A percentile compares a stretch with the other conserved stretches of the same genome.
These are phyloP conservation scores for Sarcophaga caerulescens DNA, from an alignment of 2,888 invertebrate species.

Conservation along the genomic window DNA sequence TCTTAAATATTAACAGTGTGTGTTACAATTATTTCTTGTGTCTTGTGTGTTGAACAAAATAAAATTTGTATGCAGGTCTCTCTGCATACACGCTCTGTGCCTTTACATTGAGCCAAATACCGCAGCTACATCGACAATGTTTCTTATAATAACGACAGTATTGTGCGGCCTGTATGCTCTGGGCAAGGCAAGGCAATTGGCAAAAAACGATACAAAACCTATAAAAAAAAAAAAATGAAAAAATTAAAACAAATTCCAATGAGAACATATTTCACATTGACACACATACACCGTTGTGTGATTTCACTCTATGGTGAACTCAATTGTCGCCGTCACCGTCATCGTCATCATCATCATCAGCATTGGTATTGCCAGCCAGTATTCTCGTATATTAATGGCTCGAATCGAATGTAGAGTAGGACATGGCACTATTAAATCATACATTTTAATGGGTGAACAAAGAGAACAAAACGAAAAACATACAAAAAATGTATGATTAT, in stretches of 20 bases:
- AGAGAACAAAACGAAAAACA: neutral
- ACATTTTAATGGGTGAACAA: conserved; percentile 17
- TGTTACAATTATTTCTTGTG: conserved; percentile 54
- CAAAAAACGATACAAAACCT: conserved; percentile 4
- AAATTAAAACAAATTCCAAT: neutral
- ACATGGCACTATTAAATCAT: conserved; percentile 59
- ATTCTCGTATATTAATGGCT: neutral
- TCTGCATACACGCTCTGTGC: neutral
- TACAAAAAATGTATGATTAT: too few relatives aligned
- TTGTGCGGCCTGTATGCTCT: conserved; percentile 16
- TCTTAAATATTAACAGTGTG: conserved; percentile 21
- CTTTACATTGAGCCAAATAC: neutral
- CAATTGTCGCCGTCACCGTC: conserved; percentile 42
- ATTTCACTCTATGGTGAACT: conserved; percentile 57
- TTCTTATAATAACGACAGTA: conserved; percentile 26
- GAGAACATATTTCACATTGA: conserved; percentile 46
- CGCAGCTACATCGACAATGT: neutral
- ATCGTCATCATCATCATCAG: neutral
- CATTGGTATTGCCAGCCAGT: neutral
- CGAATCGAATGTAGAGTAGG: conserved; percentile 61
- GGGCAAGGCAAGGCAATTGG: neutral
- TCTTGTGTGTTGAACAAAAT: conserved; percentile 26
- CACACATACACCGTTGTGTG: conserved; percentile 50
- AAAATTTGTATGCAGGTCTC: conserved; percentile 62
- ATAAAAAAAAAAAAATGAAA: conserved; percentile 32